These are phyloP conservation scores for Sepioteuthis lessoniana DNA, from an alignment of 2,888 invertebrate species.

Conservation along the genomic window DNA sequence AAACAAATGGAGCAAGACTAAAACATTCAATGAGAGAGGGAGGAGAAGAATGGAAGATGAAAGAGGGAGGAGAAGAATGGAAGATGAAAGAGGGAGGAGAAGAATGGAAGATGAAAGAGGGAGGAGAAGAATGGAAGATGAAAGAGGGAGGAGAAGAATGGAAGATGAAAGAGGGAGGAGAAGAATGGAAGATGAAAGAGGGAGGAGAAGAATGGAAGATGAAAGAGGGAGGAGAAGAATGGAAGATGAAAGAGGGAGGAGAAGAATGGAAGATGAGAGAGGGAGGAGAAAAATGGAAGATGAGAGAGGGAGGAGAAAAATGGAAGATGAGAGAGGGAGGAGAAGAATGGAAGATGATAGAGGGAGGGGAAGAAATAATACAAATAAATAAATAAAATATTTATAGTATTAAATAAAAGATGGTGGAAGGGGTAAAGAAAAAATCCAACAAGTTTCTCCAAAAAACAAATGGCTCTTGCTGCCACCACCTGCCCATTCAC, in stretches of 20 bases:
- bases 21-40: not conserved
- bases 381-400: not conserved
- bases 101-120: not conserved
- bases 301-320: not conserved
- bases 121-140: not conserved
- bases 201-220: not conserved
- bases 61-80: not conserved
- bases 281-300: not conserved
- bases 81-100: not conserved
- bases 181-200: not conserved
- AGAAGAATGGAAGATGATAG: not conserved
- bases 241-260: not conserved
- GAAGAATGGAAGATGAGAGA: not conserved
- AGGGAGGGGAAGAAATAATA: too few relatives aligned
- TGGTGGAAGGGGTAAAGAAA: too few relatives aligned
- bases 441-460: not conserved
- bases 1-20: not conserved
- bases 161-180: not conserved
- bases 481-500: not conserved
- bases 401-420: not conserved
- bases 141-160: not conserved
- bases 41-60: not conserved
- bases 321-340: not conserved
- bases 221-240: not conserved
- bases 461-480: not conserved